Percentiles rank a stretch among this genome's conserved stretches.
These are phyloP conservation scores for Phataginus tricuspis DNA, from an alignment of 2,797 vertebrate species.

Conservation along the genomic window DNA sequence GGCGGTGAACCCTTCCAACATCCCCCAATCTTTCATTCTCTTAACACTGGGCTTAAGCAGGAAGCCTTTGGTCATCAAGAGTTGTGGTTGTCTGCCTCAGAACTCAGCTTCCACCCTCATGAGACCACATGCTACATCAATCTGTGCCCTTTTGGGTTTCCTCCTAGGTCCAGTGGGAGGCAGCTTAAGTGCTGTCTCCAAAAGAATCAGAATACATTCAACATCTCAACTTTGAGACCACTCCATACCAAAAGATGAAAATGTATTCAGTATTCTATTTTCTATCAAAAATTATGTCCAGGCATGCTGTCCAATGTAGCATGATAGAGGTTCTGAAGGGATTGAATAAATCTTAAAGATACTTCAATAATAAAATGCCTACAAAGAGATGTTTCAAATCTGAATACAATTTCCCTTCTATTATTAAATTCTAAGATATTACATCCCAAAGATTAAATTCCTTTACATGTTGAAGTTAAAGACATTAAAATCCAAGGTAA, in stretches of 20 bases:
- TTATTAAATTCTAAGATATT: constrained; percentile 43
- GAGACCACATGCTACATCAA: not conserved
- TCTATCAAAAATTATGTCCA: not conserved
- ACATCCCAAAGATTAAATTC: not conserved
- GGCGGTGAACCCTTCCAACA: not conserved
- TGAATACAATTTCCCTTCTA: not conserved
- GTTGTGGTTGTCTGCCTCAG: not conserved
- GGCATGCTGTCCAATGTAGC: not conserved
- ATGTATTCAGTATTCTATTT: constrained; percentile 16
- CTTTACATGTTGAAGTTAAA: not conserved
- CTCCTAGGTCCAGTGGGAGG: not conserved
- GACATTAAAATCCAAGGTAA: not conserved
- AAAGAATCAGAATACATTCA: constrained; percentile 2
- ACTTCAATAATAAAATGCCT: not conserved
- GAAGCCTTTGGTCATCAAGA: not conserved
- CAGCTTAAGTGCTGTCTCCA: not conserved
- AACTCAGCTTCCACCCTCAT: not conserved
- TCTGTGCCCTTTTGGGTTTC: not conserved
- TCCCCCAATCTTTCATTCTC: not conserved
- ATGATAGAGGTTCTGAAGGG: not conserved
- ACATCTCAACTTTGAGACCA: not conserved
- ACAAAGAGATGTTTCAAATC: not conserved
- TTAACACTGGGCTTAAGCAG: not conserved
- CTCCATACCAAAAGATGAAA: not conserved
- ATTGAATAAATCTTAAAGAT: not conserved